Evolutionary conservation across 2,888 invertebrate genomes (phyloP).

Genomic region (Polyommatus icarus): DNA sequence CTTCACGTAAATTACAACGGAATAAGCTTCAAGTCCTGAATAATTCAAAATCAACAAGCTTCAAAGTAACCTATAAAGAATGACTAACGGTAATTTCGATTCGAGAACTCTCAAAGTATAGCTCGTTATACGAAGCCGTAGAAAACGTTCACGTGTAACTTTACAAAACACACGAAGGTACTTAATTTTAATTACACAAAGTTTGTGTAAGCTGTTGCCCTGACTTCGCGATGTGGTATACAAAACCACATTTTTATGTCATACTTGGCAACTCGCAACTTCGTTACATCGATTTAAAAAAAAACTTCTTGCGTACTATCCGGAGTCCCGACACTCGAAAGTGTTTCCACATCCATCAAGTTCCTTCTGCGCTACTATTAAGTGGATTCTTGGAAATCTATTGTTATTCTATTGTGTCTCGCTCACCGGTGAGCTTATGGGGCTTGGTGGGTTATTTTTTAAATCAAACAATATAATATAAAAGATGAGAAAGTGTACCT

Average conservation of each 20-base stretch:
- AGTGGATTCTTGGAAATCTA: too few relatives aligned
- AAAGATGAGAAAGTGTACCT: too few relatives aligned
- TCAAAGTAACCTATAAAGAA: conserved; percentile 1
- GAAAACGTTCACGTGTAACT: conserved; percentile 16
- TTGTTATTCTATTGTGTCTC: too few relatives aligned
- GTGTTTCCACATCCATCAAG: too few relatives aligned
- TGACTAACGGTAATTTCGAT: background rate
- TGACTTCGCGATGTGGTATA: background rate
- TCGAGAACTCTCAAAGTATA: background rate
- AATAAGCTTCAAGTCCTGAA: background rate
- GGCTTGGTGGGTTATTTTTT: too few relatives aligned
- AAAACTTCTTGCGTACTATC: too few relatives aligned
- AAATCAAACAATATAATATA: too few relatives aligned
- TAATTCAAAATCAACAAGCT: background rate
- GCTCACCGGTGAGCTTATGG: too few relatives aligned
- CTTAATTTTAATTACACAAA: conserved; percentile 24
- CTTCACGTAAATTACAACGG: background rate
- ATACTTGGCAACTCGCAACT: background rate
- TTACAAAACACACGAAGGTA: conserved; percentile 18
- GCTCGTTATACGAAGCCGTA: background rate
- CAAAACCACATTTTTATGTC: background rate
- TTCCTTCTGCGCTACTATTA: too few relatives aligned
- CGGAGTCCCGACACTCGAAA: too few relatives aligned
- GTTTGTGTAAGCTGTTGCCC: background rate
- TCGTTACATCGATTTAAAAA: background rate